Percentiles rank a stretch among this genome's conserved stretches.
Evolutionary conservation across 2,797 vertebrate species (phyloP).

Genomic region (Rallus crepitans): DNA sequence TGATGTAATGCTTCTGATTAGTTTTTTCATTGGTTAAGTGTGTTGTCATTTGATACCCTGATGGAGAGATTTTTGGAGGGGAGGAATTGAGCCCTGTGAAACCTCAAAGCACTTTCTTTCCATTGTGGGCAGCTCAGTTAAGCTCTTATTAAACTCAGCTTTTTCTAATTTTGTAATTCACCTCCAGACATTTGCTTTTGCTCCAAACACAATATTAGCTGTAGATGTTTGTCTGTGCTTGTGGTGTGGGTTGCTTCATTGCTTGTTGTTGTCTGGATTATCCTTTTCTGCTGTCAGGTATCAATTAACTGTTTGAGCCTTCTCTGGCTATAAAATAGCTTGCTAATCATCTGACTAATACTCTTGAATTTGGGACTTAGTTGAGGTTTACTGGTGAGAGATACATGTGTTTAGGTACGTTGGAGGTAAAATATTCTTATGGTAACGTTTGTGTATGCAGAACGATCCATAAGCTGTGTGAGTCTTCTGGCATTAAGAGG

Average conservation of each 20-base stretch:
- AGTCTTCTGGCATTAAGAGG: constrained; percentile 14
- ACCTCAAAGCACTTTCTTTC: constrained; percentile 62
- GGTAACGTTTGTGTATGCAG: constrained; percentile 2
- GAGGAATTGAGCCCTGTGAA: neutral
- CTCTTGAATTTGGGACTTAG: constrained; percentile 4
- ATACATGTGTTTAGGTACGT: neutral
- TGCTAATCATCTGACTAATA: neutral
- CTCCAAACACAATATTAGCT: constrained; percentile 41
- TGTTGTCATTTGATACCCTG: constrained; percentile 19
- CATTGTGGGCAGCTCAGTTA: constrained; percentile 35
- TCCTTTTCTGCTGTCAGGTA: neutral
- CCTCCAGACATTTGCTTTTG: constrained; percentile 55
- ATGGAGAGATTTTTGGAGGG: constrained; percentile 13
- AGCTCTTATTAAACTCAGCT: constrained; percentile 37
- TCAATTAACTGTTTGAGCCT: constrained; percentile 19
- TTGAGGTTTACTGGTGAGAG: neutral
- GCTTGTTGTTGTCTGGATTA: neutral
- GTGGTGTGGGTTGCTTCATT: constrained; percentile 17
- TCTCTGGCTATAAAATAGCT: neutral
- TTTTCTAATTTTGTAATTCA: constrained; percentile 60
- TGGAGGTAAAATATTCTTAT: neutral
- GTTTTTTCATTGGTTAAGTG: constrained; percentile 1
- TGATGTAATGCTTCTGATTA: neutral
- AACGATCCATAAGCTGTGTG: neutral
- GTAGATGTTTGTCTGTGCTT: constrained; percentile 39